These are phyloP conservation scores for Drosophila equinoxialis DNA, from an alignment of 1,140 invertebrate species.

Conservation along the genomic window DNA sequence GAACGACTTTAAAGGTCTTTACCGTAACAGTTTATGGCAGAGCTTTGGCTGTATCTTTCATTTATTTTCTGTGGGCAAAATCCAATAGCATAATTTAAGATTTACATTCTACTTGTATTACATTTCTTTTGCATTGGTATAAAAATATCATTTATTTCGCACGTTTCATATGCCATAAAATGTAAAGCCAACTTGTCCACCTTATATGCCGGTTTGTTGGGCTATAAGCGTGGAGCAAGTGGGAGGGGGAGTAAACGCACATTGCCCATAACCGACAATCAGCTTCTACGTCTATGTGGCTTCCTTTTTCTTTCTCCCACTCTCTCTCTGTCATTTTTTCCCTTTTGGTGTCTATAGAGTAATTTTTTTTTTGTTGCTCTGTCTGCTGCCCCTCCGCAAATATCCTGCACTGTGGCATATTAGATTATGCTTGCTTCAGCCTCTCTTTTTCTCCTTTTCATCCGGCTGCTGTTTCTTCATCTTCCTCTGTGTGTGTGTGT, in stretches of 20 bases:
- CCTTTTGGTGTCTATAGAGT: background rate
- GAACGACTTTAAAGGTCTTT: constrained; percentile 2
- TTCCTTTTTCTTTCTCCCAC: constrained; percentile 11
- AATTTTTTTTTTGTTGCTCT: constrained; percentile 14
- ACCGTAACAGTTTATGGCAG: background rate
- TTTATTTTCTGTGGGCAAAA: constrained; percentile 22
- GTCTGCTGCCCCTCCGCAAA: constrained; percentile 42
- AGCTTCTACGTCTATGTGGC: constrained; percentile 21
- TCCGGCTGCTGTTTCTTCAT: too few species aligned
- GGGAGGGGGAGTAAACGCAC: constrained; percentile 7
- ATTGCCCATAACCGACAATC: constrained; percentile 52
- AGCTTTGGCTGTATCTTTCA: background rate
- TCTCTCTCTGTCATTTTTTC: background rate
- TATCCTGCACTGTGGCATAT: constrained; percentile 64
- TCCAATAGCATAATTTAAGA: constrained; percentile 67
- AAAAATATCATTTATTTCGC: constrained; percentile 64
- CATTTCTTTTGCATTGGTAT: constrained; percentile 2
- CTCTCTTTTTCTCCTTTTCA: constrained; percentile 3
- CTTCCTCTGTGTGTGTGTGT: constrained; percentile 9
- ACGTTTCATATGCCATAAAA: constrained; percentile 49
- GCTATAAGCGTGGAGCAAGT: background rate
- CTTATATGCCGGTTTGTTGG: background rate
- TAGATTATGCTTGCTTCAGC: constrained; percentile 54
- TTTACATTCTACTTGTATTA: constrained; percentile 60
- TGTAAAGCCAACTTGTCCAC: constrained; percentile 46